Evolutionary conservation across 1,140 invertebrate species (phyloP), one percentile per base, ranked within the genome.

Genomic region (Pteromalus puparum): DNA sequence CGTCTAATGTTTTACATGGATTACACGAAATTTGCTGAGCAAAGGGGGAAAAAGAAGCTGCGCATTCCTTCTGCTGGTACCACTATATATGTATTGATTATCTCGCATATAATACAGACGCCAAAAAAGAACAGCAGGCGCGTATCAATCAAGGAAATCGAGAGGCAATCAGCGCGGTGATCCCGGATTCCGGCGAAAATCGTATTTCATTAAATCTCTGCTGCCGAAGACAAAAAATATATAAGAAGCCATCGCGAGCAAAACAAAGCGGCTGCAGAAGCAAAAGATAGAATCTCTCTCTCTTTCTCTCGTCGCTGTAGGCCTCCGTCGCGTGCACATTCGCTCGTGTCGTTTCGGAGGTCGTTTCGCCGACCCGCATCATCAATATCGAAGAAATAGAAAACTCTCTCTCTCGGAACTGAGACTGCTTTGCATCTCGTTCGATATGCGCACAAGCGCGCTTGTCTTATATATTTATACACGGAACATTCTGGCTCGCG

Each of bases 321-420:
- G 53, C 53, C 53, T 61, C 53, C 10, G 38, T 61, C 53, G 67
- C 67, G 67, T 30, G 67, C 67, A 61, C 18, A 61, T 61, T 61
- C 38, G 30, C 30, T 34, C 30, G 30, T 34, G 30, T 34, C 30
- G 38, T 42, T 42, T 42, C 53, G 53, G 53, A 61, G 53, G 53
- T 61, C 53, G 75, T 77, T 38, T 48, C 75, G 75, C 12, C 75
- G 75, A 77, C 75, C 75, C 75, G 75, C 75, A 77, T 77, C 75
- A 77, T 77, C 48, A 61, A 77, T 77, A 77, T 30, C 68, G 75
- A 77, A 77, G 75, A 77, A 77, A 77, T 77, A 77, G 75, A 77
- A 77, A 77, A 77, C 75, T 21, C 34, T 67, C 65, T 68, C 67
- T 68, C 67, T n/a, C 67, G n/a, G 15, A 12, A 26, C 26, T 13